These are phyloP conservation scores for Oryzias woworae DNA, from an alignment of 2,113 vertebrate genomes.

Conservation along the genomic window DNA sequence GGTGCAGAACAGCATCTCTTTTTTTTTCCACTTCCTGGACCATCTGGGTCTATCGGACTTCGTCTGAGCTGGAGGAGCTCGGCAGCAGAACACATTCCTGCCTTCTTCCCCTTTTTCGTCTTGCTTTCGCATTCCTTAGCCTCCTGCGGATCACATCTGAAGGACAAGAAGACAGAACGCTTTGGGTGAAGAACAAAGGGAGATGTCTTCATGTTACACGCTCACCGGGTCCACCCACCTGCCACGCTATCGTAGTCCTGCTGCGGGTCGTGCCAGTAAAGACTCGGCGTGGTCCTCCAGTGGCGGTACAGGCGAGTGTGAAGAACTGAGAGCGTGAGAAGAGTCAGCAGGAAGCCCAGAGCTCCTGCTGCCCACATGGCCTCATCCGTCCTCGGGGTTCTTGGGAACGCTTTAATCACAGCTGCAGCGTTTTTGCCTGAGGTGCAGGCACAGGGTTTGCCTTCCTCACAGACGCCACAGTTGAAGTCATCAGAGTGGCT, in stretches of 20 bases:
- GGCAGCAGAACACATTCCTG: slow-evolving; percentile 69
- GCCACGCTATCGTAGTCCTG: slow-evolving; percentile 77
- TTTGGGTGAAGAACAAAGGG: too few relatives aligned
- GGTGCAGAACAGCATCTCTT: too few relatives aligned
- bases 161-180: slow-evolving; percentile 17
- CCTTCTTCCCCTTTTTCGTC: slow-evolving; percentile 69
- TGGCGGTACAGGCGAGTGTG: slow-evolving; percentile 81
- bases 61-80: slow-evolving; percentile 74
- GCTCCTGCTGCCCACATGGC: slow-evolving; percentile 87
- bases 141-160: slow-evolving; percentile 78
- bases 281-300: slow-evolving; percentile 80
- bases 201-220: too few relatives aligned
- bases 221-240: slow-evolving; percentile 47
- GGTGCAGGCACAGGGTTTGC: slow-evolving; percentile 21
- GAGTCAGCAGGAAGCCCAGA: slow-evolving; percentile 83
- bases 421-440: background rate
- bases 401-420: slow-evolving; percentile 28
- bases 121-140: slow-evolving; percentile 66
- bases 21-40: background rate
- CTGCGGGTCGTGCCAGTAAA: slow-evolving; percentile 82
- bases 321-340: slow-evolving; percentile 77
- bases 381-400: slow-evolving; percentile 80
- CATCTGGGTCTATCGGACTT: slow-evolving; percentile 22
- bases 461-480: slow-evolving; percentile 25
- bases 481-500: background rate